Evolutionary conservation across 53 echinoderm and acorn worm species (phyloP), one percentile per base, ranked within the genome.

Genomic region (Stichopus horrens): DNA sequence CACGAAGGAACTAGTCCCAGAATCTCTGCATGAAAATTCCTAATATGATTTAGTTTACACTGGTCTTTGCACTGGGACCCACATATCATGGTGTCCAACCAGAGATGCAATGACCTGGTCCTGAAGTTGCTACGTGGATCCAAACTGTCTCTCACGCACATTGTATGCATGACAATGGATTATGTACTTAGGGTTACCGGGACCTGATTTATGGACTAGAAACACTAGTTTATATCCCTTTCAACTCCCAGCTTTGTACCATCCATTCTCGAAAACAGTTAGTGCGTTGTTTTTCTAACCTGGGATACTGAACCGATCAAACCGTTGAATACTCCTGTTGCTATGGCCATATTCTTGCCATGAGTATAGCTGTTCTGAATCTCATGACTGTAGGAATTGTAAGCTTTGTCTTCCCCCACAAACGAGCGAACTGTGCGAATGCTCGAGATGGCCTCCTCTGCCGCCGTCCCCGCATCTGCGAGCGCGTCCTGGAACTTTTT

Each of bases 401-500:
- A 80, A 0, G 98, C 93, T 77, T 96, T 98, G 53, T 56, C 58
- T 63, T 98, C 98, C 7, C 98, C 96, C 7, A 76, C 73, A 90
- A 97, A 97, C 4, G 95, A 95, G 6, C 98, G 81, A 5, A 98
- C 98, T 13, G 95, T 98, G 22, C 98, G 83, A 76, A 98, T 96
- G 59, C 95, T 98, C 21, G 98, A 96, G 88, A 98, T 94, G 58
- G 90, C 88, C 71, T 98, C 98, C 82, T 98, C 98, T 4, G 98
- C 98, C 4, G 94, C 95, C 0, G 94, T 94, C 5, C 98, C 93
- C 9, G 98, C 98, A 77, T 87, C 94, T 5, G 90, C 98, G 6
- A 98, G 86, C 0, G 95, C 95, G 91, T 98, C 98, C 76, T 98
- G 98, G 73, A 98, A 98, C 23, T 90, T 93, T 86, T 98, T 91